A percentile compares a stretch with the other conserved stretches of the same genome.
Conservation (phyloP, 2,888 invertebrate species). For the Epistrophe eligans region DNA sequence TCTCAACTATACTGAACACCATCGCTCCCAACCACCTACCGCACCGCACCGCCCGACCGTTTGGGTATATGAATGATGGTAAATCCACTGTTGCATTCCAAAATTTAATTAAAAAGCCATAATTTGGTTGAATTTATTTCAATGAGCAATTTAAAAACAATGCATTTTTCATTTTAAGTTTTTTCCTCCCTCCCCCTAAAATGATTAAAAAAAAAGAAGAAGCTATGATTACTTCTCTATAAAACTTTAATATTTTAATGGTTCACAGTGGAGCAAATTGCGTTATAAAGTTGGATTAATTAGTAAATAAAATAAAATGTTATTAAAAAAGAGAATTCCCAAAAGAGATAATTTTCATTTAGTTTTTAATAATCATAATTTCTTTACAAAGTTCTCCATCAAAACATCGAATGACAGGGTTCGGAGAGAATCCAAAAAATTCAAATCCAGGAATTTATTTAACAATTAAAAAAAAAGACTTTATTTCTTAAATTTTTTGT, state of each 20-base stretch:
- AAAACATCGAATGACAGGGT: too few species aligned
- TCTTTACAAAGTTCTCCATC: too few species aligned
- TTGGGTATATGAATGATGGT: conserved; percentile 29
- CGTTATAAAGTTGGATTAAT: neutral
- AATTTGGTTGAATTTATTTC: conserved; percentile 42
- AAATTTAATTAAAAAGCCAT: conserved; percentile 52
- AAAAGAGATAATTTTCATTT: too few species aligned
- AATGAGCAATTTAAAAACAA: conserved; percentile 51
- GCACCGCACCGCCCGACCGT: neutral
- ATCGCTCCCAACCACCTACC: too few species aligned
- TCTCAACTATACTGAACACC: neutral
- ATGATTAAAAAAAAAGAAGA: neutral
- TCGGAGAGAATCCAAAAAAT: too few species aligned
- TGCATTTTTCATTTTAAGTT: conserved; percentile 30
- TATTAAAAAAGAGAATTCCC: too few species aligned
- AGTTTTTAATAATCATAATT: too few species aligned
- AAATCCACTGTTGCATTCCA: conserved; percentile 38
- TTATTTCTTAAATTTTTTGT: too few species aligned
- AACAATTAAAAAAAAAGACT: too few species aligned
- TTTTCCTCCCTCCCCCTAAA: neutral
- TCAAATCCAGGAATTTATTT: too few species aligned
- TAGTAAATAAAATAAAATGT: too few species aligned
- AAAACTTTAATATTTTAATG: conserved; percentile 31
- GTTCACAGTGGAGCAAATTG: neutral
- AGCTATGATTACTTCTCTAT: neutral